Base-by-base conservation (phyloP, 1,140 invertebrate species). In the Dinoponera quadriceps region DNA sequence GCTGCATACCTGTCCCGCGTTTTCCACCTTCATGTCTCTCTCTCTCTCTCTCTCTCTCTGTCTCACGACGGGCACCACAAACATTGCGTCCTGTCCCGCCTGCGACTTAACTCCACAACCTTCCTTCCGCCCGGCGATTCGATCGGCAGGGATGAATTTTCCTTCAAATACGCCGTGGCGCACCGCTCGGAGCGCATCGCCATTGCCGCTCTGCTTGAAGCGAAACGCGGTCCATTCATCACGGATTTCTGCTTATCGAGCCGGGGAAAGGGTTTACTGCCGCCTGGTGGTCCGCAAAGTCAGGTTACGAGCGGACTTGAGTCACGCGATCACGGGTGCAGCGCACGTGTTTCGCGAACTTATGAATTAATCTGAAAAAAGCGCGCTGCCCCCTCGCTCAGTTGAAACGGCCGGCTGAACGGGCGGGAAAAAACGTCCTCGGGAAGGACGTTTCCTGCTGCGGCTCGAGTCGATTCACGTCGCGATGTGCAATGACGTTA, bases 111-210 rank as follows among this genome's bases (percentile, higher is more conserved):
- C 51, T 48, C 51, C 33, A 69, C 62, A 33, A 77, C 29, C 74
- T 66, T 55, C 51, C 38, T 33, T 44, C 29, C 18, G 48, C 51
- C 22, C 1, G 49, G 22, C 54, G 75, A 69, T 80, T 69, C 59
- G 57, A 80, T 80, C 57, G 65, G 63, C 33, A 29, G 18, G 38
- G 51, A 80, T 80, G 57, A 69, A 80, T 80, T 80, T 59, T 33
- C 65, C 65, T 69, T 69, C 75, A 80, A 80, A 80, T n/a, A 57
- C 22, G 20, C 20, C 20, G 51, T 14, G 33, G 29, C 55, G 55
- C 22, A 13, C 60, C 59, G 73, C 25, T 54, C 48, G 72, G 27
- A 57, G 69, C 75, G 33, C 44, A 18, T 44, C 16, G 51, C 22
- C 65, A 25, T 80, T 57, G 25, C 75, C 69, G 69, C 22, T 38